These are phyloP conservation scores for Allolobophora icterica DNA, from an alignment of 2,888 invertebrate species.

Conservation along the genomic window DNA sequence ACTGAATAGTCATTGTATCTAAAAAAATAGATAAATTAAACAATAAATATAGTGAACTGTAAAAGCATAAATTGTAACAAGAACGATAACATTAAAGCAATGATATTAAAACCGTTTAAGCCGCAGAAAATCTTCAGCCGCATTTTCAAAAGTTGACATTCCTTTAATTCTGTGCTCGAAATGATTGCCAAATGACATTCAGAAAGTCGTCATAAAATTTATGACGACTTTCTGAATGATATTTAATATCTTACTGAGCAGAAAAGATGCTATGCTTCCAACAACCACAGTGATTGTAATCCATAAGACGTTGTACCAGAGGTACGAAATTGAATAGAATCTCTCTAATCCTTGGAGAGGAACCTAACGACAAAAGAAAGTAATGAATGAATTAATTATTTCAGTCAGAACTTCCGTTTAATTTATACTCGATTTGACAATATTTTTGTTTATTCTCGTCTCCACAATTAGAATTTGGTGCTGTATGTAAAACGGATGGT, in stretches of 20 bases:
- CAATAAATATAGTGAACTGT: neutral
- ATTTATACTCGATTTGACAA: too few relatives aligned
- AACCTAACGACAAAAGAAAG: too few relatives aligned
- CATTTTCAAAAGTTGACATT: neutral
- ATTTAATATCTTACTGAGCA: conserved; percentile 24
- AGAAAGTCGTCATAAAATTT: too few relatives aligned
- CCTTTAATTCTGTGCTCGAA: neutral
- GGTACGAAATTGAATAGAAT: neutral
- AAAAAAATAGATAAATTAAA: too few relatives aligned
- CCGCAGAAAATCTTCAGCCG: neutral
- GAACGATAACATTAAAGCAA: neutral
- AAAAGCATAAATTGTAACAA: neutral
- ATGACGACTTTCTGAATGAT: too few relatives aligned
- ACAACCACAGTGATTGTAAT: neutral
- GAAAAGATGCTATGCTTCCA: neutral
- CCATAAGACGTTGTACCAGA: neutral
- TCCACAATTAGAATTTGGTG: too few relatives aligned
- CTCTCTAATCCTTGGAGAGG: neutral
- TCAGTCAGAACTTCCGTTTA: too few relatives aligned
- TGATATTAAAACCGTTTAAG: neutral
- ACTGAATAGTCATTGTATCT: too few relatives aligned
- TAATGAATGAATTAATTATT: too few relatives aligned
- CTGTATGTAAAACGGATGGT: too few relatives aligned
- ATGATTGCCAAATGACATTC: neutral
- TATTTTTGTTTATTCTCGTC: too few relatives aligned